phyloP scores from a whole-genome alignment of 2,113 vertebrate genomes.

The Misgurnus mizolepis region DNA sequence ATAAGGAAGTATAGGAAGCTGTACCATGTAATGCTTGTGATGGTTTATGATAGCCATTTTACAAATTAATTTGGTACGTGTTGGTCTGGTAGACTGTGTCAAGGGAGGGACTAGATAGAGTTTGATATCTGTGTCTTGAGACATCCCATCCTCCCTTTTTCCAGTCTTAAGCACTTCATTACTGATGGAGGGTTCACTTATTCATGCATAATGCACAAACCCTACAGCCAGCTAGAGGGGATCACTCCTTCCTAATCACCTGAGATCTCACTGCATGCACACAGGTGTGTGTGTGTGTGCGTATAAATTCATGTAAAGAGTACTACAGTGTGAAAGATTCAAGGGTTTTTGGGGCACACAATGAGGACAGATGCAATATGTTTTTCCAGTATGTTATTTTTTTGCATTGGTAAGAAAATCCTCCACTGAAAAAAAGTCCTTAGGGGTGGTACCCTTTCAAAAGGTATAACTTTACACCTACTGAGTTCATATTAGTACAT shows the following conservation, averaged over 20 bases:
- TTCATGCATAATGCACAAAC: slow-evolving; percentile 72
- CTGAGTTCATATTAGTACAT: too few relatives aligned
- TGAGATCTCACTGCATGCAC: slow-evolving; percentile 46
- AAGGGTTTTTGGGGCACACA: background rate
- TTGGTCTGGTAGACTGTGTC: slow-evolving; percentile 66
- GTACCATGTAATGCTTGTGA: slow-evolving; percentile 46
- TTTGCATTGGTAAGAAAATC: too few relatives aligned
- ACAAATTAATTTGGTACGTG: slow-evolving; percentile 37
- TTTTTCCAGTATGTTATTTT: too few relatives aligned
- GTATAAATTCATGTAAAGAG: background rate
- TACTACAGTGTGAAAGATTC: background rate
- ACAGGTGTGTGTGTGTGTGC: slow-evolving; percentile 40
- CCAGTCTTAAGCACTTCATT: slow-evolving; percentile 50
- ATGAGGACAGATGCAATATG: too few relatives aligned
- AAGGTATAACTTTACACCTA: too few relatives aligned
- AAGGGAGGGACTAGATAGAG: slow-evolving; percentile 82
- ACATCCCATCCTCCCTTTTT: slow-evolving; percentile 76
- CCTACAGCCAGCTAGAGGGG: slow-evolving; percentile 60
- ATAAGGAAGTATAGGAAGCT: too few relatives aligned
- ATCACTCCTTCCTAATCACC: slow-evolving; percentile 55
- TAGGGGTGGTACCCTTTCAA: too few relatives aligned
- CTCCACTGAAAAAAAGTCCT: too few relatives aligned
- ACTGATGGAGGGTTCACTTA: slow-evolving; percentile 62
- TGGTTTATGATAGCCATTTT: background rate
- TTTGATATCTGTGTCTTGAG: slow-evolving; percentile 85